These are phyloP conservation scores for Epinephelus awoara DNA, from an alignment of 2,797 vertebrate species.

Conservation along the genomic window DNA sequence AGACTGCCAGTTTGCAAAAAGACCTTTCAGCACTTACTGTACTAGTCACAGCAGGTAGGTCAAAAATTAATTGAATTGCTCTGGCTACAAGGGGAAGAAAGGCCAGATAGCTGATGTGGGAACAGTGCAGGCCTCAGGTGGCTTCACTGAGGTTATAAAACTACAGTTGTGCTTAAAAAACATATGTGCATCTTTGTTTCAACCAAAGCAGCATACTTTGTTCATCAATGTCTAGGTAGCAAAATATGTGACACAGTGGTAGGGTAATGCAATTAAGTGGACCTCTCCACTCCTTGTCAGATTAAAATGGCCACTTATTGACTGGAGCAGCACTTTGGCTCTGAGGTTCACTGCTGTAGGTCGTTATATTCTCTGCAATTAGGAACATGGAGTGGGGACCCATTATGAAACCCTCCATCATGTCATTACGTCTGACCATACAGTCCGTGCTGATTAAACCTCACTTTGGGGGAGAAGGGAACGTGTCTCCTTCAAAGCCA, in stretches of 20 bases:
- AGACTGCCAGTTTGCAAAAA: not conserved
- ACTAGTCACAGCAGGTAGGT: not conserved
- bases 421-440: constrained; percentile 62
- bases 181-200: not conserved
- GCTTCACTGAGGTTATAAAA: not conserved
- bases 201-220: not conserved
- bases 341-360: constrained; percentile 62
- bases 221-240: constrained; percentile 21
- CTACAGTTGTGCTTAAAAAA: not conserved
- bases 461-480: constrained; percentile 10
- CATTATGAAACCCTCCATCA: constrained; percentile 74
- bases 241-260: constrained; percentile 42
- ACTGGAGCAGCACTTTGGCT: constrained; percentile 74
- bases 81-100: not conserved
- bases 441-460: constrained; percentile 52
- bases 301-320: constrained; percentile 80
- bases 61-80: not conserved
- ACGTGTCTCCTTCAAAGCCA: constrained; percentile 16
- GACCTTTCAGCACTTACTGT: not conserved
- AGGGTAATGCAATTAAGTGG: constrained; percentile 53
- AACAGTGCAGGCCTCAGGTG: not conserved
- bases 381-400: constrained; percentile 70
- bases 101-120: not conserved
- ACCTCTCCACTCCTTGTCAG: constrained; percentile 59
- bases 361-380: constrained; percentile 77